Evolutionary conservation across 1,140 invertebrate species (phyloP), one percentile per base, ranked within the genome.

Genomic region (Pteromalus puparum): DNA sequence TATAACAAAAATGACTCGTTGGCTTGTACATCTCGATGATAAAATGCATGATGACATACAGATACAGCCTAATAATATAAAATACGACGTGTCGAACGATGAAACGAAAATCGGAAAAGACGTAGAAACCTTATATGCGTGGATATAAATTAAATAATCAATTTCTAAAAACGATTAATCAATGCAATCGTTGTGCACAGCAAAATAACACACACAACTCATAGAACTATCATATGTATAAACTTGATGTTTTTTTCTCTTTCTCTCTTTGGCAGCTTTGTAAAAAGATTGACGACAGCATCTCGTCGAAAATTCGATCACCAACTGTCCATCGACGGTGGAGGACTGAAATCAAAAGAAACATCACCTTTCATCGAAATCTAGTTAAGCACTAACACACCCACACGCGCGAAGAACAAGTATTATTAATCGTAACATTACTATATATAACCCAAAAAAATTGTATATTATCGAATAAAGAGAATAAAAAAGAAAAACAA

Each of bases 301-400:
- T 7, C 72, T 74, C 24, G 34, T 81, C 28, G 30, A 34, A 18
- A 24, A 15, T 24, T 67, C 65, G 9, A 84, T 90, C 86, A 92
- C 91, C 91, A 92, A 53, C 88, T 86, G 34, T 88, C 89, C 80
- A 89, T 88, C 38, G 87, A 87, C 76, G 90, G 90, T 21, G 90
- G 90, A 73, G 90, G 89, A 24, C 90, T 91, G 79, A 80, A 89
- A 88, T 81, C 26, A 84, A 34, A 34, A 24, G 24, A 15, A 48
- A 76, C 13, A 26, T 26, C 9, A 46, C 38, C 21, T 13, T 53
- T 72, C 42, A 74, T 53, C 42, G 42, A 72, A 80, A 26, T 42
- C 48, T 72, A 77, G 72, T 46, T 65, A 7, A 21, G 24, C 6
- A 42, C 38, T 42, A 42, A 42, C 38, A 38, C 38, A 38, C 3